Percentiles rank a stretch among this genome's conserved stretches.
Conservation (phyloP, 2,888 invertebrate species). For the Melanostoma mellinum region DNA sequence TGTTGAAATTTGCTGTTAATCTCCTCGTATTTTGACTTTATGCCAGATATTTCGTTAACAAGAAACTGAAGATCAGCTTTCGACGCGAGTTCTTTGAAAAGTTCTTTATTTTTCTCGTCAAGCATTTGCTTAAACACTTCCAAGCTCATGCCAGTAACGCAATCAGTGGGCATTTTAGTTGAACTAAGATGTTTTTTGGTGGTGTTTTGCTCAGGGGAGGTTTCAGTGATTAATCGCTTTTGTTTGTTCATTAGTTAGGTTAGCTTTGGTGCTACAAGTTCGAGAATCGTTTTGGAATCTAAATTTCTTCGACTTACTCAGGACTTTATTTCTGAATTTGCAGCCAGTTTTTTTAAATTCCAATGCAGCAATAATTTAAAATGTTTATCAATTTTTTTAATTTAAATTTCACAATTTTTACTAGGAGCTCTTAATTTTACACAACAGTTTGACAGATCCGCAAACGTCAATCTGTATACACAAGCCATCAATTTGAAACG, state of each 20-base stretch:
- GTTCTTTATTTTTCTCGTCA: background rate
- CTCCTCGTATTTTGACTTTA: slow-evolving; percentile 5
- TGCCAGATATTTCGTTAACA: slow-evolving; percentile 1
- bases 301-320: slow-evolving; percentile 26
- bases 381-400: slow-evolving; percentile 1
- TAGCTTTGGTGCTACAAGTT: slow-evolving; percentile 1
- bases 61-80: slow-evolving; percentile 14
- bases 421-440: slow-evolving; percentile 3
- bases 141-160: slow-evolving; percentile 12
- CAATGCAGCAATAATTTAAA: slow-evolving; percentile 1
- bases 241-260: slow-evolving; percentile 8
- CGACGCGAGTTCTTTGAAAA: slow-evolving; percentile 6
- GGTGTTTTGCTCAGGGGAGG: slow-evolving; percentile 13
- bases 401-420: slow-evolving; percentile 7
- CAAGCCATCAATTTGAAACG: too few species aligned
- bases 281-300: slow-evolving; percentile 6
- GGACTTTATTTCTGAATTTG: slow-evolving; percentile 5
- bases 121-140: slow-evolving; percentile 8
- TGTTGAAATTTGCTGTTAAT: slow-evolving; percentile 4
- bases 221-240: slow-evolving; percentile 25
- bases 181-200: slow-evolving; percentile 6
- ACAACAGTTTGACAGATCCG: background rate
- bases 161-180: slow-evolving; percentile 3
- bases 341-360: background rate
- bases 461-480: background rate